These are phyloP conservation scores for Eolophus roseicapilla DNA, from an alignment of 2,113 vertebrate genomes.

Conservation along the genomic window DNA sequence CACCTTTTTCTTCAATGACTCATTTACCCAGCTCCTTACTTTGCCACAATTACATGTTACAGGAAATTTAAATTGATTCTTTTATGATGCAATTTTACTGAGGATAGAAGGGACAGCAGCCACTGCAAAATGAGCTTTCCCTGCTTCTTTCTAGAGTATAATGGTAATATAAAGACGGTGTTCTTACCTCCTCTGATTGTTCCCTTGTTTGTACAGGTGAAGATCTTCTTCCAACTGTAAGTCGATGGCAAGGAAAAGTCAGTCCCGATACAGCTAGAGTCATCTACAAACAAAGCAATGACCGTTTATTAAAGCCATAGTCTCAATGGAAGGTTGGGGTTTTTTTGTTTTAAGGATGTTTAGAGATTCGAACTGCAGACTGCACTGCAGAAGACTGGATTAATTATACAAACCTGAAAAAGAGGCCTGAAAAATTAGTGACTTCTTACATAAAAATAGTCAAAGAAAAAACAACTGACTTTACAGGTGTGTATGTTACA, in stretches of 20 bases:
- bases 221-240: slow-evolving; percentile 91
- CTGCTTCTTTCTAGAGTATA: background rate
- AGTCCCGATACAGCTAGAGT: slow-evolving; percentile 90
- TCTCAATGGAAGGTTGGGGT: background rate
- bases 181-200: slow-evolving; percentile 89
- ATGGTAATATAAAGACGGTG: background rate
- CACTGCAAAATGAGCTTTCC: background rate
- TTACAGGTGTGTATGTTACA: background rate
- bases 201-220: slow-evolving; percentile 88
- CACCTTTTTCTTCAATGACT: background rate
- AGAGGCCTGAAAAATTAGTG: background rate
- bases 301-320: background rate
- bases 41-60: fast-evolving
- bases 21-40: background rate
- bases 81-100: background rate
- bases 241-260: slow-evolving; percentile 93
- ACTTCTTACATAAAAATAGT: background rate
- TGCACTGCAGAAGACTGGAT: background rate
- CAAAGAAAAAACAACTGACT: background rate
- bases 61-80: background rate
- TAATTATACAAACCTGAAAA: background rate
- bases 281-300: slow-evolving; percentile 79
- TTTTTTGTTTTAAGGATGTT: background rate
- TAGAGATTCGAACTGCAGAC: background rate
- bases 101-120: background rate